Percentiles rank a stretch among this genome's conserved stretches.
phyloP scores from a whole-genome alignment of 2,888 invertebrate species.

The Chloroclystis v-ata region DNA sequence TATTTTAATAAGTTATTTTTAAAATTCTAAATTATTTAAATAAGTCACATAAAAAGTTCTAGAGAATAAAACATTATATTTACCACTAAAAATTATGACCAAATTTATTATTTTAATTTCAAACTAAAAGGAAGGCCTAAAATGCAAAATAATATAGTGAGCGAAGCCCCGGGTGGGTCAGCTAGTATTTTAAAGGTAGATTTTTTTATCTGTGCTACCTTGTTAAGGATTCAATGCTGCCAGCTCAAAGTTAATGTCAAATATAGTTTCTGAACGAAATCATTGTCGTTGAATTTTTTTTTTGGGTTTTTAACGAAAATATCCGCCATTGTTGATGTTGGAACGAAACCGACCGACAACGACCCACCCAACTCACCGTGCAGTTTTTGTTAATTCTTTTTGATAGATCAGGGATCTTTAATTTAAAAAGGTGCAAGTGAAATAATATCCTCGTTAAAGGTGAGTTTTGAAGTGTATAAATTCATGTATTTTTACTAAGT shows the following conservation, averaged over 20 bases:
- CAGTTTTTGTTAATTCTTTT: conserved; percentile 40
- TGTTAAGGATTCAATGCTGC: too few relatives aligned
- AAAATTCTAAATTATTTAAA: too few relatives aligned
- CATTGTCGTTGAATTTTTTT: background rate
- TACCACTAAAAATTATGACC: too few relatives aligned
- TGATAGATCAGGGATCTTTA: conserved; percentile 32
- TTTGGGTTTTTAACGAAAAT: background rate
- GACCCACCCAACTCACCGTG: conserved; percentile 55
- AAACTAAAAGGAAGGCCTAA: too few relatives aligned
- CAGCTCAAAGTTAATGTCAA: background rate
- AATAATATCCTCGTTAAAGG: conserved; percentile 8
- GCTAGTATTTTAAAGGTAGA: too few relatives aligned
- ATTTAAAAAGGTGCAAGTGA: conserved; percentile 11
- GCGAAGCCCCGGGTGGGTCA: too few relatives aligned
- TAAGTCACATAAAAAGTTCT: too few relatives aligned
- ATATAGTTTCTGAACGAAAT: background rate
- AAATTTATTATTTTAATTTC: too few relatives aligned
- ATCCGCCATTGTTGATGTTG: conserved; percentile 1
- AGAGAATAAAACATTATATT: too few relatives aligned
- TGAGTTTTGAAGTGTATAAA: conserved; percentile 10
- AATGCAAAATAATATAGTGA: too few relatives aligned
- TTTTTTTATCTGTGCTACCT: too few relatives aligned
- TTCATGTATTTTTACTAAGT: background rate
- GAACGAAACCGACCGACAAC: conserved; percentile 47
- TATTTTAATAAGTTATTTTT: too few relatives aligned